phyloP scores from a whole-genome alignment of 2,113 vertebrate species.

The Clarias magur region DNA sequence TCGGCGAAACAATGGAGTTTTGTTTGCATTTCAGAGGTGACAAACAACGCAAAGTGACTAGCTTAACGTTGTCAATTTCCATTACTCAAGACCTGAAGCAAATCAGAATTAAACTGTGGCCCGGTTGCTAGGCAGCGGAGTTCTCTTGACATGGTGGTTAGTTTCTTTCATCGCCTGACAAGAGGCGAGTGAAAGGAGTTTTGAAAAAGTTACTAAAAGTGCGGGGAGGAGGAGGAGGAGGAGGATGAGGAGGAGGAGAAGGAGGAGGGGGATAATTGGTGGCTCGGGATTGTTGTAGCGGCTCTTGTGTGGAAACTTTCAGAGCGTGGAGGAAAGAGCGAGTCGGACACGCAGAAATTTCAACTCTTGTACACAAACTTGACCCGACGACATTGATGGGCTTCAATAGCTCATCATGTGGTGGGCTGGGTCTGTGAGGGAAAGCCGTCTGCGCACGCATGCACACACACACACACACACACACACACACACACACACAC shows the following conservation, averaged over 20 bases:
- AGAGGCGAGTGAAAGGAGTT: slow-evolving; percentile 99
- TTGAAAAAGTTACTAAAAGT: slow-evolving; percentile 99
- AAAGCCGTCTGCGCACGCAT: background rate
- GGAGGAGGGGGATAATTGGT: slow-evolving; percentile 89
- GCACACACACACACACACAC: slow-evolving; percentile 14
- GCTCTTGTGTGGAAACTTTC: slow-evolving; percentile 96
- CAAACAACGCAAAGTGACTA: slow-evolving; percentile 97
- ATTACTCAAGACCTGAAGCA: slow-evolving; percentile 97
- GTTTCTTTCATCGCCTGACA: slow-evolving; percentile 99
- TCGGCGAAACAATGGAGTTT: slow-evolving; percentile 94
- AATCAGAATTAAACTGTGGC: slow-evolving; percentile 98
- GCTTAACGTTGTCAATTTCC: slow-evolving; percentile 98
- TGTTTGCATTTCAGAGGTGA: slow-evolving; percentile 98
- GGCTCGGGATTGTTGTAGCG: slow-evolving; percentile 84
- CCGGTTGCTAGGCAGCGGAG: slow-evolving; percentile 97
- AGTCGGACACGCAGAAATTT: slow-evolving; percentile 91
- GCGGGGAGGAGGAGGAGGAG: slow-evolving; percentile 81
- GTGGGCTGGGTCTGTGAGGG: slow-evolving; percentile 15
- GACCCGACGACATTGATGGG: slow-evolving; percentile 87
- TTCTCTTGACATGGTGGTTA: slow-evolving; percentile 99
- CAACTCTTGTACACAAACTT: slow-evolving; percentile 99
- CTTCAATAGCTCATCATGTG: slow-evolving; percentile 80
- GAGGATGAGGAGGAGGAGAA: slow-evolving; percentile 66
- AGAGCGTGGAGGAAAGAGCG: slow-evolving; percentile 77
- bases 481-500: background rate